Conservation (phyloP, 2,797 vertebrate genomes). For the Steatocranus sp. region DNA sequence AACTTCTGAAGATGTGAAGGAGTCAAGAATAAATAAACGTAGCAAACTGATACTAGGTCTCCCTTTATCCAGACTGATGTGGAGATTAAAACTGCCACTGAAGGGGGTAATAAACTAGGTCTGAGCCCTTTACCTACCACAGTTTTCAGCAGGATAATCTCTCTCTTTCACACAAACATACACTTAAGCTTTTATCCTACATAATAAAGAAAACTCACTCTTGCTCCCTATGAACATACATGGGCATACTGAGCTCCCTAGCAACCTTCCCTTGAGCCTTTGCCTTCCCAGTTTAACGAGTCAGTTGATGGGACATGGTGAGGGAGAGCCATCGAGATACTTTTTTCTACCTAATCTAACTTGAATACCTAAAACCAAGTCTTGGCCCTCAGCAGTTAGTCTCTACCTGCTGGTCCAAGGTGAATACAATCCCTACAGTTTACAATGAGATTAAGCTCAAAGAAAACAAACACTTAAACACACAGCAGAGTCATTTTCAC, state of each 20-base stretch:
- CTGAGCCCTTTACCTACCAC: background rate
- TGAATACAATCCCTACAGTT: background rate
- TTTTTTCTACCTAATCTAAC: background rate
- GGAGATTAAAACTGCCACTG: constrained; percentile 44
- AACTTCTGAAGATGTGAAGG: constrained; percentile 47
- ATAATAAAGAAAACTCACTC: background rate
- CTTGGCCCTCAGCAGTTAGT: background rate
- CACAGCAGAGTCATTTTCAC: constrained; percentile 40
- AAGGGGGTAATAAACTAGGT: constrained; percentile 30
- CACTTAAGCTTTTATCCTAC: background rate
- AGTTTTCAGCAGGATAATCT: background rate
- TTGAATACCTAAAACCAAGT: background rate
- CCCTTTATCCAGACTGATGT: constrained; percentile 52
- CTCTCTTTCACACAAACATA: background rate
- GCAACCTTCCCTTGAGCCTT: background rate
- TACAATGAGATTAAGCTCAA: background rate
- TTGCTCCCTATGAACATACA: background rate
- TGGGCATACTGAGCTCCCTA: background rate
- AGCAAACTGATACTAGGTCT: constrained; percentile 32
- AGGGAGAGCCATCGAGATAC: background rate
- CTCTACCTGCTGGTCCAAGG: background rate
- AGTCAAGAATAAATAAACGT: background rate
- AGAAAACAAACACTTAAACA: background rate
- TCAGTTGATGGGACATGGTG: background rate
- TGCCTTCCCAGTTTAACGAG: background rate